phyloP scores from a whole-genome alignment of 2,113 vertebrate genomes.

The Eptatretus burgeri region DNA sequence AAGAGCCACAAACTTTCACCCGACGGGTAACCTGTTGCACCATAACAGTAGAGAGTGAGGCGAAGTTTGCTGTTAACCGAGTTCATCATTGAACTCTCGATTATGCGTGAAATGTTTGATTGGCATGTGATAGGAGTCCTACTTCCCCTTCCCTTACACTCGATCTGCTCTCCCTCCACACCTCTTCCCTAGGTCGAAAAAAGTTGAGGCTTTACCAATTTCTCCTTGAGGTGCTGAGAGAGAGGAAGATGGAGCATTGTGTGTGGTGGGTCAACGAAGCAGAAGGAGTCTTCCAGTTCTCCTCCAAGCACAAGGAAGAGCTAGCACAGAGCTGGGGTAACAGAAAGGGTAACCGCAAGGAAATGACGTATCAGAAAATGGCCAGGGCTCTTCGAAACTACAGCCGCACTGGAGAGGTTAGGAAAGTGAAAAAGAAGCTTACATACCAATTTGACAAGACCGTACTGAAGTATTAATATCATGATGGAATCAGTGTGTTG shows the following conservation, averaged over 20 bases:
- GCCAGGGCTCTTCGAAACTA: constrained; percentile 87
- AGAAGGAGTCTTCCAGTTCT: constrained; percentile 97
- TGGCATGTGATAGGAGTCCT: no score
- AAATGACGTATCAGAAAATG: constrained; percentile 99
- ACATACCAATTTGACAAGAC: constrained; percentile 60
- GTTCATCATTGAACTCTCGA: no score
- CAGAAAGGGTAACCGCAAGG: constrained; percentile 95
- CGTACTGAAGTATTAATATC: no score
- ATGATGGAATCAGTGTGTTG: no score
- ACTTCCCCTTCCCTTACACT: no score
- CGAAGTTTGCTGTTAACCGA: no score
- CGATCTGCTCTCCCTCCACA: no score
- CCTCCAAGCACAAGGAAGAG: constrained; percentile 91
- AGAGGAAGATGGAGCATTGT: constrained; percentile 91
- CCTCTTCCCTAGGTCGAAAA: neutral
- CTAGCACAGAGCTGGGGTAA: constrained; percentile 80
- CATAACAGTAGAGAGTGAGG: no score
- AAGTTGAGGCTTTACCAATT: constrained; percentile 96
- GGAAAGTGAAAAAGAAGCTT: constrained; percentile 94
- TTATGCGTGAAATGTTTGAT: no score
- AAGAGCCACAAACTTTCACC: no score
- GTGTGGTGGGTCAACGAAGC: constrained; percentile 56
- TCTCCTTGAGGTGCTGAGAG: constrained; percentile 70
- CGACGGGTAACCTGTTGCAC: no score
- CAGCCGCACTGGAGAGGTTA: constrained; percentile 87